phyloP scores from a whole-genome alignment of 2,113 vertebrate species.

The Spea bombifrons region DNA sequence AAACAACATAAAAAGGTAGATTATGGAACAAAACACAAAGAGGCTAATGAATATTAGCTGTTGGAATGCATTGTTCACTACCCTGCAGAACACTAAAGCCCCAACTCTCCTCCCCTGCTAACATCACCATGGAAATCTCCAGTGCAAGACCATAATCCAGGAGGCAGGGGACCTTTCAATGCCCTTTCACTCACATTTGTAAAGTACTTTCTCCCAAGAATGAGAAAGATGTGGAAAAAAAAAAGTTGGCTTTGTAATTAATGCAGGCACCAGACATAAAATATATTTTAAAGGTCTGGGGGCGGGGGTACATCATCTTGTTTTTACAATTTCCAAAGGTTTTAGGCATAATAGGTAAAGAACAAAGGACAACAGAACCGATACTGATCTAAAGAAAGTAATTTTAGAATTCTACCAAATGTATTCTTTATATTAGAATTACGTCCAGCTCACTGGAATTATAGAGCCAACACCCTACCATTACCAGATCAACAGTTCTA shows the following conservation, averaged over 20 bases:
- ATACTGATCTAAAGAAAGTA: no score
- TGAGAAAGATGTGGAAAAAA: constrained; percentile 11
- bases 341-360: no score
- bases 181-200: constrained; percentile 38
- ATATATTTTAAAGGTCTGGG: background rate
- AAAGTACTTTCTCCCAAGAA: constrained; percentile 19
- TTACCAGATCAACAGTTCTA: no score
- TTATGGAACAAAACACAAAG: constrained; percentile 5
- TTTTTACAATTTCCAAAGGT: no score
- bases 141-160: constrained; percentile 33
- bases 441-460: no score
- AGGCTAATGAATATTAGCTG: constrained; percentile 25
- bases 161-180: constrained; percentile 35
- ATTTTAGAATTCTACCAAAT: no score
- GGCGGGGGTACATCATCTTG: no score
- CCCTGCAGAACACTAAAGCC: constrained; percentile 23
- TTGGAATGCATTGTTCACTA: constrained; percentile 44
- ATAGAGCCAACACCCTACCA: no score
- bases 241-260: background rate
- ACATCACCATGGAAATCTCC: constrained; percentile 41
- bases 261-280: background rate
- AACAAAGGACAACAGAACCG: no score
- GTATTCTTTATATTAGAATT: no score
- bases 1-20: constrained; percentile 35
- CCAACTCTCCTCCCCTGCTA: constrained; percentile 30